Base-by-base conservation (phyloP, 1,140 invertebrate genomes). In the Euschistus heros region DNA sequence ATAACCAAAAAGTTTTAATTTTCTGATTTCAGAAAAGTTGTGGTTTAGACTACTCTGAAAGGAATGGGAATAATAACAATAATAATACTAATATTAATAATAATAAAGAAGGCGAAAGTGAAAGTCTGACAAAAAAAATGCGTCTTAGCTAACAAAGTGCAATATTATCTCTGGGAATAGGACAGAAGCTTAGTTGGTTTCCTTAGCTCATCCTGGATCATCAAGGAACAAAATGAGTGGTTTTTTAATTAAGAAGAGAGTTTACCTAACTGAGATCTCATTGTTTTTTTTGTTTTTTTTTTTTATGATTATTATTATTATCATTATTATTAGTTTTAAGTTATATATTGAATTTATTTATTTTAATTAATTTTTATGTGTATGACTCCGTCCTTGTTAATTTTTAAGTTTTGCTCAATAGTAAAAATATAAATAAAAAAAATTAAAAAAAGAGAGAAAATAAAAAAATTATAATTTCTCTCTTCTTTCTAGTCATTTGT, bases 321-420 rank as follows among this genome's bases (percentile, higher is more conserved):
- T 52, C 20, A 17, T 52, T 10, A 20, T 50, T 57, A 24, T 57
- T 57, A 57, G 54, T 57, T 57, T 18, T 57, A 57, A 57, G 54
- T 24, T 24, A 26, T 15, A 24, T 5, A 24, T 20, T 24, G 6
- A 57, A 57, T 24, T 57, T 24, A 57, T 18, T 22, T 50, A 20
- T 24, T 57, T 57, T 20, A 20, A 57, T 24, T 57, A 57, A 24
- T 22, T 20, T 57, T 57, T 57, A 57, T 57, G 20, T 57, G 18
- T 26, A 57, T 17, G 24, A 57, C 54, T 57, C 54, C 54, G 54
- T 57, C 54, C 54, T 57, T 57, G 24, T 57, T 57, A 57, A 57
- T 26, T 57, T 57, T 57, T 57, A 57, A 24, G 54, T 57, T 57
- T 57, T 57, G 54, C 54, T 57, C 54, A 57, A 57, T 57, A 57